These are phyloP conservation scores for Azemiops feae DNA, from an alignment of 2,113 vertebrate species.

Conservation along the genomic window DNA sequence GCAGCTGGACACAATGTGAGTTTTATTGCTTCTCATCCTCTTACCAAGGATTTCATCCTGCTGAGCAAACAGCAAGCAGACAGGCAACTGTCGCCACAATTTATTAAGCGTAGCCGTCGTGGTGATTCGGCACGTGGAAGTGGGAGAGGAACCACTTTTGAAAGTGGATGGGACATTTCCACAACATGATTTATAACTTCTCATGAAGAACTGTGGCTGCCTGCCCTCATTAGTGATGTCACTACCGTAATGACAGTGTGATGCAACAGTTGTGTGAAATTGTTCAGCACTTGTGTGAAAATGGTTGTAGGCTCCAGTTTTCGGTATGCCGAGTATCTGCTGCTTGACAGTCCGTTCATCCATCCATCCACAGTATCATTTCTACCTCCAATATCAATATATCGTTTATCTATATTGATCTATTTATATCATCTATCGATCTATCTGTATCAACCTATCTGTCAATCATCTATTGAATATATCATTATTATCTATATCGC, in stretches of 20 bases:
- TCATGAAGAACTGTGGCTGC: background rate
- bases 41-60: background rate
- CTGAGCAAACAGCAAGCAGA: background rate
- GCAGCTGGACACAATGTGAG: background rate
- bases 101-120: background rate
- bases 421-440: too few species aligned
- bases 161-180: background rate
- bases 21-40: background rate
- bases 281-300: background rate
- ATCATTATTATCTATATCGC: too few species aligned
- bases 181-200: background rate
- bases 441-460: too few species aligned
- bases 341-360: background rate
- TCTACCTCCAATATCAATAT: too few species aligned
- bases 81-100: background rate
- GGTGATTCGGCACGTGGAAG: background rate
- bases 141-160: background rate
- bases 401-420: too few species aligned
- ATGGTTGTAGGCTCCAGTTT: background rate
- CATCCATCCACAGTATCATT: too few species aligned
- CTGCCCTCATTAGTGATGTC: background rate
- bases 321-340: background rate
- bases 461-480: too few species aligned
- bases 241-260: background rate
- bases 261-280: background rate